Base-by-base conservation (phyloP, 1,140 invertebrate genomes). In the Eufriesea mexicana region DNA sequence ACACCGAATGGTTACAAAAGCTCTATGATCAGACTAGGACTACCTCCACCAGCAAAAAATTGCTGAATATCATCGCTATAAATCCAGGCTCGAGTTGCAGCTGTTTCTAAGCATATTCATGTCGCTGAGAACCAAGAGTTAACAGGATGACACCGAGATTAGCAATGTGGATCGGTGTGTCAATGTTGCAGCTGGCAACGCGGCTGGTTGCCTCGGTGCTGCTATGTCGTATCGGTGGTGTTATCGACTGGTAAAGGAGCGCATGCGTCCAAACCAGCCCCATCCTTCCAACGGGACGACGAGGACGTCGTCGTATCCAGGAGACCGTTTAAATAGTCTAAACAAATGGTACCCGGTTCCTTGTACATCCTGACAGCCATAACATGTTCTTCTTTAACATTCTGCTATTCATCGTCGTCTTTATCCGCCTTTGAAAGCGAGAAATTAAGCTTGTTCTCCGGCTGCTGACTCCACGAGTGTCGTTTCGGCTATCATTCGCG, bases 221-320 rank as follows among this genome's bases (percentile, higher is more conserved):
- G 42, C n/a, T 72, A 49, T 59, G 74, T 35, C 68, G 74, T 59
- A 71, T 86, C 86, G 80, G 86, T 75, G 80, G 80, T 87, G 86
- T 86, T 87, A 87, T 87, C 86, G 86, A 87, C 86, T 87, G 49
- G 72, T n/a, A n/a, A 67, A 76, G 61, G 45, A 42, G 85, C 86
- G 86, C 86, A 74, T 87, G 86, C 86, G 86, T 80, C 9, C 57
- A n/a, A 47, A 68, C 61, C 83, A 80, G n/a, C 25, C 72, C 59
- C 61, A 25, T 75, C 79, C 80, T 83, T 70, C 25, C 54, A 83
- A 45, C 74, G 49, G 80, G 47, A 81, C 79, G 25, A 35, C 64
- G 66, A 45, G 54, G 45, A 59, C 67, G 67, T 59, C 28, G 71
- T 81, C 66, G 80, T 83, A 62, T 83, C 80, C 74, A 83, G 74